phyloP scores from a whole-genome alignment of 2,888 invertebrate species.

The Drosophila histrio region DNA sequence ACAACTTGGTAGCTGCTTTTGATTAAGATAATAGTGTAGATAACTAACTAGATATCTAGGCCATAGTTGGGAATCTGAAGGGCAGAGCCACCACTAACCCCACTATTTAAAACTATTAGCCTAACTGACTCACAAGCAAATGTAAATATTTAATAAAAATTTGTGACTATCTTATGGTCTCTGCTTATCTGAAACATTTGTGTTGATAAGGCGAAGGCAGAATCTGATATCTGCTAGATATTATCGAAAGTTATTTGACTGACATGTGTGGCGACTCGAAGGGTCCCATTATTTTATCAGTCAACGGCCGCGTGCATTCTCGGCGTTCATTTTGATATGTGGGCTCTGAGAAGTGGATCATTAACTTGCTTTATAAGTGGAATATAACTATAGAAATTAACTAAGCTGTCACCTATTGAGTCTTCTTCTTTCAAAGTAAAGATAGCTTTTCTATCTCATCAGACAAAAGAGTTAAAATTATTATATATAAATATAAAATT shows the following conservation, averaged over 20 bases:
- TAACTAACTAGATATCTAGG: conserved; percentile 44
- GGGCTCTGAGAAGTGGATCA: conserved; percentile 2
- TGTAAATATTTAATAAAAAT: conserved; percentile 53
- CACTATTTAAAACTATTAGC: conserved; percentile 38
- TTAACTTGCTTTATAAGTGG: conserved; percentile 8
- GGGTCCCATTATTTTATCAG: conserved; percentile 27
- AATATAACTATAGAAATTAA: conserved; percentile 33
- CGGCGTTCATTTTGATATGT: neutral
- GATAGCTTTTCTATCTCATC: neutral
- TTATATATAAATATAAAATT: neutral
- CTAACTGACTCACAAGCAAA: conserved; percentile 19
- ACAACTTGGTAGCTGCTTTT: neutral
- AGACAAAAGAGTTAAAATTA: neutral
- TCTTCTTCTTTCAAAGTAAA: neutral
- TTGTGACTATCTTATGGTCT: conserved; percentile 15
- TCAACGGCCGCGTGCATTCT: conserved; percentile 22
- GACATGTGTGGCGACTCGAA: conserved; percentile 36
- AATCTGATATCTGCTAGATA: conserved; percentile 33
- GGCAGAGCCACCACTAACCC: conserved; percentile 22
- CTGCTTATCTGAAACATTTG: conserved; percentile 37
- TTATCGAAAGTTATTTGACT: conserved; percentile 50
- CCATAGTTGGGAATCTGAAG: conserved; percentile 38
- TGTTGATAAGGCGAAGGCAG: conserved; percentile 45
- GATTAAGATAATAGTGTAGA: conserved; percentile 4
- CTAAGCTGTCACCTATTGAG: conserved; percentile 19